Conservation (phyloP, 2,113 vertebrate genomes). For the Mus pahari region DNA sequence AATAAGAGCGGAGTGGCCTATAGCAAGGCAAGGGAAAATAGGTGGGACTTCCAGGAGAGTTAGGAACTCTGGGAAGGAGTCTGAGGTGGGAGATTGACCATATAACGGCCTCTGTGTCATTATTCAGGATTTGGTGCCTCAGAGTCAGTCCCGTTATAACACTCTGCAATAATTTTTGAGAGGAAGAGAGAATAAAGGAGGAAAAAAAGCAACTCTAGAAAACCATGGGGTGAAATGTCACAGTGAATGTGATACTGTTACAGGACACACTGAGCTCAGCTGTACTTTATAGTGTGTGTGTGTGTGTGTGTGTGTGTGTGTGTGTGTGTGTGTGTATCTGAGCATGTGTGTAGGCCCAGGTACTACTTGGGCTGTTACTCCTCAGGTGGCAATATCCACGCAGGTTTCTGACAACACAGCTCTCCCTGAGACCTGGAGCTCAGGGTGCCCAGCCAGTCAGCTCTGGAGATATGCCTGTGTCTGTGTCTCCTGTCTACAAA, state of each 20-base stretch:
- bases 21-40: too few species aligned
- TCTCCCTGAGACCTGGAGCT: background rate
- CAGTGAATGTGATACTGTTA: too few species aligned
- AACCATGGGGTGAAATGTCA: background rate
- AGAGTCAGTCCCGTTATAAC: too few species aligned
- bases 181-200: background rate
- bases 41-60: too few species aligned
- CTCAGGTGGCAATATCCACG: background rate
- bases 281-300: background rate
- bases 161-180: background rate
- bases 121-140: too few species aligned
- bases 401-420: background rate
- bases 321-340: background rate
- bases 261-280: background rate
- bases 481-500: background rate
- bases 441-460: background rate
- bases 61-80: too few species aligned
- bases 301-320: background rate
- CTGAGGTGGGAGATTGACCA: too few species aligned
- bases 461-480: background rate
- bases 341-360: background rate
- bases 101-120: too few species aligned
- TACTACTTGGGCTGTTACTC: background rate
- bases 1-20: too few species aligned
- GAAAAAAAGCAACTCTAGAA: background rate